Base-by-base conservation (phyloP, 1,140 invertebrate species). In the Archivesica marissinica region DNA sequence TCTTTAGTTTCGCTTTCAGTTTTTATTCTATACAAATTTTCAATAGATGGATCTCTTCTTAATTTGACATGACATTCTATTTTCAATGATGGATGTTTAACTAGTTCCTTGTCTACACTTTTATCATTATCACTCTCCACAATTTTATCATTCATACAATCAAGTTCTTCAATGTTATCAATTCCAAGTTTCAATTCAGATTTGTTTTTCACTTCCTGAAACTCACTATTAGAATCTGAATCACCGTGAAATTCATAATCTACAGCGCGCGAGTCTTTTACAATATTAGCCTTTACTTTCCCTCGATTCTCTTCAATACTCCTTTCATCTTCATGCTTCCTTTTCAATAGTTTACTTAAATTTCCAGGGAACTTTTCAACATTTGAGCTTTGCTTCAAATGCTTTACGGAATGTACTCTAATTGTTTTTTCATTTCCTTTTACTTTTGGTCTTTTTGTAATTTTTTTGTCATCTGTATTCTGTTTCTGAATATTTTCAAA, bases 31-130 rank as follows among this genome's bases (percentile, higher is more conserved):
- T 39, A 79, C n/a, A 64, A 79, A 23, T 47, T 79, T 52, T 81
- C 79, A 54, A 81, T 70, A 6, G 79, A 81, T 33, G 79, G 52
- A 72, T 72, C 66, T 35, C 79, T 70, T 41, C 33, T 81, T 38
- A 81, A 72, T 28, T 70, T 72, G 0, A 81, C 79, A 72, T 15
- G 44, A 72, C 79, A 81, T 54, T 76, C 33, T 39, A 76, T 35
- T 30, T 72, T 72, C 13, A 72, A 47, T 25, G 33, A 23, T 44
- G 38, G 56, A 7, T 52, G 23, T 39, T 39, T 52, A 20, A 76
- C 30, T 41, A 3, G 20, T 38, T 56, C 28, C 23, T 76, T 76
- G 50, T 38, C 74, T 56, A 25, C 4, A 39, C 39, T 35, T 39
- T 33, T 76, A 6, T 1, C 23, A 44, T 72, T 38, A 50, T n/a